Conservation (phyloP, 2,888 invertebrate species). For the Drosophila picticornis region DNA sequence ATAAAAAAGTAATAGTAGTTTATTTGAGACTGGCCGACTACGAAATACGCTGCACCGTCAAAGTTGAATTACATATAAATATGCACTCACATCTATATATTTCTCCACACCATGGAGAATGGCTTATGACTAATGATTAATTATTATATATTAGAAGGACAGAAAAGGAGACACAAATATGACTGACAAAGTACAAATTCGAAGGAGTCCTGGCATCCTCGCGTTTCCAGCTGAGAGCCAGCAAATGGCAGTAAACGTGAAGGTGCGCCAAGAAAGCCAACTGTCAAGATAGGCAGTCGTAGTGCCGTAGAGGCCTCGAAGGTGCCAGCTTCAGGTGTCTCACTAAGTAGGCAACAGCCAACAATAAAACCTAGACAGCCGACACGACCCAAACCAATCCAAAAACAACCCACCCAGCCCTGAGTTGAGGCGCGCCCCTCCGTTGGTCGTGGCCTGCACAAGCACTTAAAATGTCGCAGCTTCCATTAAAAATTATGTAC, state of each 20-base stretch:
- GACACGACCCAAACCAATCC: background rate
- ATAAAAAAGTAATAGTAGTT: background rate
- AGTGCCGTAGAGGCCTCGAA: constrained; percentile 36
- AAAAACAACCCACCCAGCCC: background rate
- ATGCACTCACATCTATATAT: background rate
- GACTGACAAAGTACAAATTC: constrained; percentile 44
- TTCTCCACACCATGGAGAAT: background rate
- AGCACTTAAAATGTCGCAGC: constrained; percentile 69
- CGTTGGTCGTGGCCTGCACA: constrained; percentile 10
- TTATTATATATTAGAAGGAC: background rate
- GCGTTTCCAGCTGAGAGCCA: constrained; percentile 54
- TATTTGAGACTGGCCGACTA: background rate
- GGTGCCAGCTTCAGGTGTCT: constrained; percentile 39
- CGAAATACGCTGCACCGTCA: background rate
- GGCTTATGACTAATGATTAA: background rate
- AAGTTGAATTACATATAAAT: background rate
- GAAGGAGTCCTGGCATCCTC: constrained; percentile 46
- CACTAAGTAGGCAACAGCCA: constrained; percentile 15
- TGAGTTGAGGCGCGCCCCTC: background rate
- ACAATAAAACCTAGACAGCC: constrained; percentile 13
- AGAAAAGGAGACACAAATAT: constrained; percentile 33
- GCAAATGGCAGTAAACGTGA: constrained; percentile 50
- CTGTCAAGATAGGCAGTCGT: constrained; percentile 39
- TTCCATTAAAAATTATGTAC: constrained; percentile 72
- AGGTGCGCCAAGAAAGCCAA: constrained; percentile 46